Percentiles rank a stretch among this genome's conserved stretches.
Evolutionary conservation across 2,888 invertebrate genomes (phyloP).

Genomic region (Drosophila tripunctata): DNA sequence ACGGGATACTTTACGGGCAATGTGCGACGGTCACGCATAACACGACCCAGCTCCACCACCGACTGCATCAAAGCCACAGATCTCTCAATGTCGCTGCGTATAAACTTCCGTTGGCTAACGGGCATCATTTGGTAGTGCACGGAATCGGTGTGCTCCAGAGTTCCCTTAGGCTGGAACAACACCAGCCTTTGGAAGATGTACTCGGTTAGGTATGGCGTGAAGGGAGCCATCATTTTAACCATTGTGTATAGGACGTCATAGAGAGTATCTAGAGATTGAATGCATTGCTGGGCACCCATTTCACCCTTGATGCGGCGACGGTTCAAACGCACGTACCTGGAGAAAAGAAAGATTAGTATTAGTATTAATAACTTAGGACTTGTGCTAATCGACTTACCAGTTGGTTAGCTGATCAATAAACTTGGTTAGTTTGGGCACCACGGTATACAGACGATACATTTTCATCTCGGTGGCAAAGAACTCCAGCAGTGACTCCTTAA

Average conservation of each 20-base stretch:
- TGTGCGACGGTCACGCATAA: conserved; percentile 96
- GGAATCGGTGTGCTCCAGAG: conserved; percentile 86
- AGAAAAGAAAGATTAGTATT: not conserved
- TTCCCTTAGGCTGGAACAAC: conserved; percentile 85
- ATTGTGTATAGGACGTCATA: conserved; percentile 95
- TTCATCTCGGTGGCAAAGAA: conserved; percentile 97
- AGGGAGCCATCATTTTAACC: conserved; percentile 97
- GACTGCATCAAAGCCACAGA: conserved; percentile 97
- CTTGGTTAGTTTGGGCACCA: conserved; percentile 95
- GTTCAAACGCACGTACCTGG: conserved; percentile 96
- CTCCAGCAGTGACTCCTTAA: conserved; percentile 95
- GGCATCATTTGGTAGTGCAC: conserved; percentile 97
- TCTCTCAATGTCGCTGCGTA: conserved; percentile 93
- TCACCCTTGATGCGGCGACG: conserved; percentile 97
- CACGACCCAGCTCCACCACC: conserved; percentile 96
- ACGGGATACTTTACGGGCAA: conserved; percentile 98
- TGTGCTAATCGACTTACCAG: conserved; percentile 86
- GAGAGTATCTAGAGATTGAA: conserved; percentile 93
- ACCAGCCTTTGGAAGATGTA: conserved; percentile 96
- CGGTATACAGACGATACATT: conserved; percentile 97
- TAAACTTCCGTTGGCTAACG: conserved; percentile 88
- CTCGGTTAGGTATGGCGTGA: conserved; percentile 98
- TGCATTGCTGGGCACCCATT: conserved; percentile 91
- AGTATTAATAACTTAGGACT: not conserved
- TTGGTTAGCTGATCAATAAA: conserved; percentile 99